Conservation (phyloP, 1,140 invertebrate genomes). For the Lutraria rhynchaena region DNA sequence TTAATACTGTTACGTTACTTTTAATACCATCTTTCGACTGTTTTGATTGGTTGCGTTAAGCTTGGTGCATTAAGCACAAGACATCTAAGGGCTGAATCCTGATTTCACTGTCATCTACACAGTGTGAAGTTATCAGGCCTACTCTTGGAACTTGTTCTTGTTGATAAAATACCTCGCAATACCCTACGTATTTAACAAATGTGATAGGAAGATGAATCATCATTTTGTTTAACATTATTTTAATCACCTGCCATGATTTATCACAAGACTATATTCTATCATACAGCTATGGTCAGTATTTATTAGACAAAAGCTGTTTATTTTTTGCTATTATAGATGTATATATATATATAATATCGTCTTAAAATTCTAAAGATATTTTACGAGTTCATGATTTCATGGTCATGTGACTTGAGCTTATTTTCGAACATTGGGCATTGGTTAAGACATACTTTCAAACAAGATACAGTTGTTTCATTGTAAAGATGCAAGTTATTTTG, state of each 20-base stretch:
- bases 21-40: constrained; percentile 39
- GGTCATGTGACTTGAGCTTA: too few species aligned
- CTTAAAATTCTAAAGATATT: too few species aligned
- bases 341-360: too few species aligned
- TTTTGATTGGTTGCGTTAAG: constrained; percentile 30
- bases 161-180: constrained; percentile 23
- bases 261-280: background rate
- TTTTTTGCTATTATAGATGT: too few species aligned
- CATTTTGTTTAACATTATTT: constrained; percentile 16
- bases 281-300: too few species aligned
- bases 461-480: too few species aligned
- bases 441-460: too few species aligned
- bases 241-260: constrained; percentile 46
- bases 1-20: constrained; percentile 18
- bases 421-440: too few species aligned
- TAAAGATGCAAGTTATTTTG: background rate
- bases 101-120: background rate
- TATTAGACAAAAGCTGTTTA: too few species aligned
- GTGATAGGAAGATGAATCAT: constrained; percentile 40
- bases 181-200: constrained; percentile 57
- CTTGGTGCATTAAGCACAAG: constrained; percentile 30
- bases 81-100: constrained; percentile 3
- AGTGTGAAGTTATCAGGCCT: constrained; percentile 2
- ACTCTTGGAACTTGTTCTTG: constrained; percentile 21
- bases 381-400: too few species aligned